Conservation (phyloP, 2,888 invertebrate genomes). For the Sericinus montela region DNA sequence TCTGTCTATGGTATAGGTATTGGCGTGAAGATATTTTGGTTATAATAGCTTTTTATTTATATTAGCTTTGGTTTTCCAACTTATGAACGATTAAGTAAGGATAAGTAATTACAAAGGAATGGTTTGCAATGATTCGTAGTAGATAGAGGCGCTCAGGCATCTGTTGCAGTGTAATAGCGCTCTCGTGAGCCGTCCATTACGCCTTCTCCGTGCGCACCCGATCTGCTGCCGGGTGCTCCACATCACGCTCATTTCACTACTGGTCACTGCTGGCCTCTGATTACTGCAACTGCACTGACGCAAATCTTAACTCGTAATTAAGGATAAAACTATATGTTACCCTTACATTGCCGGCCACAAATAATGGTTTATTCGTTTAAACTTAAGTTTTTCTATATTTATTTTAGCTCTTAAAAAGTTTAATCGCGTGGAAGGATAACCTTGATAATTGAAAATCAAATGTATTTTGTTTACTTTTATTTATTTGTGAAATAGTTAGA, state of each 20-base stretch:
- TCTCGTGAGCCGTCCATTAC: slow-evolving; percentile 59
- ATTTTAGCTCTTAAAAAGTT: too few species aligned
- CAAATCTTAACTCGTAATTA: neutral
- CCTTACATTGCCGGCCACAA: too few species aligned
- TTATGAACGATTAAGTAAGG: neutral
- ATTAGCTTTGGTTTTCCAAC: neutral
- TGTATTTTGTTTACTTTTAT: too few species aligned
- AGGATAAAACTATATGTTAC: too few species aligned
- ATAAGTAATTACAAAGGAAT: slow-evolving; percentile 17
- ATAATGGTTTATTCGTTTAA: too few species aligned
- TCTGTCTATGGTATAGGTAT: too few species aligned
- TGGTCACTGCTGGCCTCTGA: slow-evolving; percentile 16
- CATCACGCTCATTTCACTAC: slow-evolving; percentile 28
- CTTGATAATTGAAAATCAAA: too few species aligned
- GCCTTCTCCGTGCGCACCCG: slow-evolving; percentile 49
- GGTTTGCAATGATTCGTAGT: slow-evolving; percentile 18
- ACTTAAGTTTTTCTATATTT: too few species aligned
- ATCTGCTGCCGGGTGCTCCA: slow-evolving; percentile 24
- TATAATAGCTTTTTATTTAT: too few species aligned
- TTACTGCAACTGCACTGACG: neutral
- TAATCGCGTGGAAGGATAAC: too few species aligned
- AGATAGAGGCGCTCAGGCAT: slow-evolving; percentile 28
- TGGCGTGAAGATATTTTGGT: too few species aligned
- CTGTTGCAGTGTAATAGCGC: slow-evolving; percentile 37
- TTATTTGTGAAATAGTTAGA: too few species aligned